Evolutionary conservation across 2,113 vertebrate genomes (phyloP).

Genomic region (Syngnathus floridae): DNA sequence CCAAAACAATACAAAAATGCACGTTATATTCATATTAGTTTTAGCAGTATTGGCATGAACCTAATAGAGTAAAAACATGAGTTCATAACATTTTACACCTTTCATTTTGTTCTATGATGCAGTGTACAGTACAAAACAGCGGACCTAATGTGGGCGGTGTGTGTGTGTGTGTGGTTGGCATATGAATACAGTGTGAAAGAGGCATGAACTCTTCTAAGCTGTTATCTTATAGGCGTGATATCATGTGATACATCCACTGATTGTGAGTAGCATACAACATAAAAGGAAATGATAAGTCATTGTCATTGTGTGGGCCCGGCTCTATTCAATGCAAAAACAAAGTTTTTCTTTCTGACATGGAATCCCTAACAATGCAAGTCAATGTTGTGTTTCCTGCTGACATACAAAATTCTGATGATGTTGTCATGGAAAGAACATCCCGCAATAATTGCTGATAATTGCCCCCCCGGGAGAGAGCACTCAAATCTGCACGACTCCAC

Average conservation of each 20-base stretch:
- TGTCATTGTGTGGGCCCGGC: not conserved
- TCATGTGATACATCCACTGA: not conserved
- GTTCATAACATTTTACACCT: too few relatives aligned
- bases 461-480: not conserved
- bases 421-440: conserved; percentile 2
- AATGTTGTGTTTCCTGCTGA: not conserved
- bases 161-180: not conserved
- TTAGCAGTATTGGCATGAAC: not conserved
- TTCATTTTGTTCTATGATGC: too few relatives aligned
- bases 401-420: conserved; percentile 11
- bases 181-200: not conserved
- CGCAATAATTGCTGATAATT: not conserved
- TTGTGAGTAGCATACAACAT: not conserved
- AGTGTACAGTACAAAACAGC: not conserved
- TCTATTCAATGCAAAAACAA: not conserved
- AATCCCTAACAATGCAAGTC: not conserved
- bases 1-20: not conserved
- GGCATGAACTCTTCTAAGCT: not conserved
- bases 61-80: not conserved
- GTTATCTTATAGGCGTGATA: not conserved
- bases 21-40: not conserved
- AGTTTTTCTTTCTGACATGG: not conserved
- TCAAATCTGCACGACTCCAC: not conserved
- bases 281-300: not conserved
- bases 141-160: not conserved